A percentile compares a stretch with the other conserved stretches of the same genome.
Evolutionary conservation across 2,888 invertebrate genomes (phyloP).

Genomic region (Volucella zonaria): DNA sequence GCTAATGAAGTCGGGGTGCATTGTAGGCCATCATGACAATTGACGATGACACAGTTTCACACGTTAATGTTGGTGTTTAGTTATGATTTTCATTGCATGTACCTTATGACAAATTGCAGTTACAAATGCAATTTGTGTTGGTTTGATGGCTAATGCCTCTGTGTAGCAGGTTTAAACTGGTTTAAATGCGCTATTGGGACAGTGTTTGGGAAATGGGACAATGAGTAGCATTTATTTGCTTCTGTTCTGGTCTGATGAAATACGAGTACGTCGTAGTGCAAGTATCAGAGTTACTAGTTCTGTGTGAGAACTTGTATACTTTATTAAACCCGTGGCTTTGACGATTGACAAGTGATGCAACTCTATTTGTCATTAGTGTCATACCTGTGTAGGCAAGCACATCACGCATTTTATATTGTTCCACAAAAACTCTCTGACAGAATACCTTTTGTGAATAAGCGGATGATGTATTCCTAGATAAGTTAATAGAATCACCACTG

Average conservation of each 20-base stretch:
- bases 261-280: not conserved
- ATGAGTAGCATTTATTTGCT: slow-evolving; percentile 50
- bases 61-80: slow-evolving; percentile 33
- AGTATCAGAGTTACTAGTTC: not conserved
- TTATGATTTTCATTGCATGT: slow-evolving; percentile 44
- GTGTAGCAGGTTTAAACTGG: not conserved
- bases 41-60: slow-evolving; percentile 61
- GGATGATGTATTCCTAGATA: too few relatives aligned
- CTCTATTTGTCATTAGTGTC: too few relatives aligned
- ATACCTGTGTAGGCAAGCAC: too few relatives aligned
- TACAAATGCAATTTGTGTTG: slow-evolving; percentile 16
- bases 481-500: too few relatives aligned
- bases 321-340: too few relatives aligned
- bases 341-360: too few relatives aligned
- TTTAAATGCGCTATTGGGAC: slow-evolving; percentile 35
- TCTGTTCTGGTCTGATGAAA: slow-evolving; percentile 30
- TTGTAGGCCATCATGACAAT: slow-evolving; percentile 51
- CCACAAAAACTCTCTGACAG: too few relatives aligned
- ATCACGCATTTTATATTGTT: too few relatives aligned
- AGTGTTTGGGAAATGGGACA: slow-evolving; percentile 23
- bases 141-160: not conserved
- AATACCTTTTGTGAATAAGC: too few relatives aligned
- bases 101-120: slow-evolving; percentile 45
- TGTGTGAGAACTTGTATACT: too few relatives aligned
- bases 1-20: slow-evolving; percentile 10